Evolutionary conservation across 1,140 invertebrate species (phyloP).

Genomic region (roundworm (Caenorhabditis elegans)): DNA sequence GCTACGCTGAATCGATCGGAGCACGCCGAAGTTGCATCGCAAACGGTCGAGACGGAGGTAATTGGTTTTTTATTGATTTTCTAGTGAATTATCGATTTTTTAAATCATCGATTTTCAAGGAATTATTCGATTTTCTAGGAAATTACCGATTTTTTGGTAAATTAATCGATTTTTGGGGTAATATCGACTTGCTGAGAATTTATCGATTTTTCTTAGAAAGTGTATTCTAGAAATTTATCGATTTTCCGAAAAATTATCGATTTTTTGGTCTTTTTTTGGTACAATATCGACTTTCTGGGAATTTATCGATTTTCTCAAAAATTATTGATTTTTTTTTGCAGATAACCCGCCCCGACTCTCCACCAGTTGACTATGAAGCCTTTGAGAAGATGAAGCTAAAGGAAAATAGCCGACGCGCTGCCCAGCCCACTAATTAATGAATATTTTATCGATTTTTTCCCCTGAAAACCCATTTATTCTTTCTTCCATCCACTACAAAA

Average conservation of each 20-base stretch:
- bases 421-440: background rate
- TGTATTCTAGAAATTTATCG: too few species aligned
- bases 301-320: background rate
- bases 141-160: too few species aligned
- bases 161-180: too few species aligned
- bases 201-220: too few species aligned
- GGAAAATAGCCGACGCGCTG: background rate
- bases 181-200: too few species aligned
- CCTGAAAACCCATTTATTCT: background rate
- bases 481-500: background rate
- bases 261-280: too few species aligned
- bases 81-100: background rate
- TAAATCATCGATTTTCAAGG: too few species aligned
- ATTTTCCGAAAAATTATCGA: too few species aligned
- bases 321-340: background rate
- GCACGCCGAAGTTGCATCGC: conserved; percentile 18
- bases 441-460: too few species aligned
- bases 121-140: too few species aligned
- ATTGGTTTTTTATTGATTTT: background rate
- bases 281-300: too few species aligned
- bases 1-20: conserved; percentile 19
- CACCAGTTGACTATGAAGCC: conserved; percentile 60
- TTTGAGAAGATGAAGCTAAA: conserved; percentile 8
- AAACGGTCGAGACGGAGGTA: conserved; percentile 38
- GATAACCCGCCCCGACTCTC: conserved; percentile 54